Conservation (phyloP, 2,113 vertebrate genomes). For the Cebus imitator region DNA sequence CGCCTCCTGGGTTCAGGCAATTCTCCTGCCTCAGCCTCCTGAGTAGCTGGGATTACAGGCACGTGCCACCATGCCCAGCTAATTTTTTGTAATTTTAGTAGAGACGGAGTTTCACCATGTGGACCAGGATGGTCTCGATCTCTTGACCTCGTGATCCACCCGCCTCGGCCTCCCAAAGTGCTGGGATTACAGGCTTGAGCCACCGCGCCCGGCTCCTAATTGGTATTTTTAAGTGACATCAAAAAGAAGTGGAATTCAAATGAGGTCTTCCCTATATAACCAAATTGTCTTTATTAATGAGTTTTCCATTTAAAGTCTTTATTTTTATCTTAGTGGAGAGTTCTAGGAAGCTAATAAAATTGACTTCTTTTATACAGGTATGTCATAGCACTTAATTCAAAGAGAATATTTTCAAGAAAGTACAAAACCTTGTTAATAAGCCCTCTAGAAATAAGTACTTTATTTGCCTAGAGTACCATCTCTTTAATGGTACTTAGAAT, state of each 20-base stretch:
- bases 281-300: neutral
- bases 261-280: neutral
- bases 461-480: neutral
- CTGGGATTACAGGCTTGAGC: too few species aligned
- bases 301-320: neutral
- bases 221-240: neutral
- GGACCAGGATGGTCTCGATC: too few species aligned
- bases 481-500: neutral
- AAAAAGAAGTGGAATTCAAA: neutral
- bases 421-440: neutral
- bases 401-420: neutral
- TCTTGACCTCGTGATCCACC: too few species aligned
- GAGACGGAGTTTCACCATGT: too few species aligned
- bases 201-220: neutral
- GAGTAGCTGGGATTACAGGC: too few species aligned
- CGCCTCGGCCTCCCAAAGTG: too few species aligned
- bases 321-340: neutral
- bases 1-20: too few species aligned
- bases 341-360: constrained; percentile 16
- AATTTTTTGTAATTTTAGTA: too few species aligned
- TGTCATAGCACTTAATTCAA: neutral
- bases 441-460: neutral
- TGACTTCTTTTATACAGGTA: neutral
- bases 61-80: too few species aligned
- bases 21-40: too few species aligned